A percentile compares a stretch with the other conserved stretches of the same genome.
Conservation (phyloP, 1,140 invertebrate species). For the Caerostris extrusa region DNA sequence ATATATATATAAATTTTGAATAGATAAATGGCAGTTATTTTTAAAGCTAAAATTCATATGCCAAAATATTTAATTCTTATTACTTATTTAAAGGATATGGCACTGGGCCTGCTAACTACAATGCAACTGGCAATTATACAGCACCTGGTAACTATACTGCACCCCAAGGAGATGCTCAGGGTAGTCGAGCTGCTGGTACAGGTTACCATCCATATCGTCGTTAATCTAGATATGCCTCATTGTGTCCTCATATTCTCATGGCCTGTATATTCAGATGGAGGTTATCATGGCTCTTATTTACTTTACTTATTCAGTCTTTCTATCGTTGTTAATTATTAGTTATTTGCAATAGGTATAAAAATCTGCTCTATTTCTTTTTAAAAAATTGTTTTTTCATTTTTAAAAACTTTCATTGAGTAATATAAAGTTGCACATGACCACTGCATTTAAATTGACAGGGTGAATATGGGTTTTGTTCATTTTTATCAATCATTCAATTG, state of each 20-base stretch:
- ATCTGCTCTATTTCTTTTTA: too few relatives aligned
- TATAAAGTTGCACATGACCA: too few relatives aligned
- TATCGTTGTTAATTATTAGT: too few relatives aligned
- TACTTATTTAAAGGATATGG: conserved; percentile 38
- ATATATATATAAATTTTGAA: background rate
- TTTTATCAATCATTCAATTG: too few relatives aligned
- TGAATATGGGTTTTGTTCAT: too few relatives aligned
- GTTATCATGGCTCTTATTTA: too few relatives aligned
- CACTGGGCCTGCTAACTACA: conserved; percentile 45
- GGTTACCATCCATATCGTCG: conserved; percentile 81
- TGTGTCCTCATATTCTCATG: background rate
- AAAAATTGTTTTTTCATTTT: too few relatives aligned
- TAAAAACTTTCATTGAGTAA: too few relatives aligned
- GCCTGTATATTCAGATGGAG: conserved; percentile 17
- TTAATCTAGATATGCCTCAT: background rate
- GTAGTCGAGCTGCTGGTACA: conserved; percentile 79
- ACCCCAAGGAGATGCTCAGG: conserved; percentile 72
- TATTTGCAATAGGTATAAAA: too few relatives aligned
- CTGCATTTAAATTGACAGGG: too few relatives aligned
- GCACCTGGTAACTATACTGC: conserved; percentile 45
- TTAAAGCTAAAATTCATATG: background rate
- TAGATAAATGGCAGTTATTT: too few relatives aligned
- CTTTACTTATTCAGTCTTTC: too few relatives aligned
- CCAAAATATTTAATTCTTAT: background rate
- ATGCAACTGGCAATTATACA: conserved; percentile 62